A percentile compares a stretch with the other conserved stretches of the same genome.
These are phyloP conservation scores for Sterrhoptilus dennistouni DNA, from an alignment of 2,113 vertebrate genomes.

Conservation along the genomic window DNA sequence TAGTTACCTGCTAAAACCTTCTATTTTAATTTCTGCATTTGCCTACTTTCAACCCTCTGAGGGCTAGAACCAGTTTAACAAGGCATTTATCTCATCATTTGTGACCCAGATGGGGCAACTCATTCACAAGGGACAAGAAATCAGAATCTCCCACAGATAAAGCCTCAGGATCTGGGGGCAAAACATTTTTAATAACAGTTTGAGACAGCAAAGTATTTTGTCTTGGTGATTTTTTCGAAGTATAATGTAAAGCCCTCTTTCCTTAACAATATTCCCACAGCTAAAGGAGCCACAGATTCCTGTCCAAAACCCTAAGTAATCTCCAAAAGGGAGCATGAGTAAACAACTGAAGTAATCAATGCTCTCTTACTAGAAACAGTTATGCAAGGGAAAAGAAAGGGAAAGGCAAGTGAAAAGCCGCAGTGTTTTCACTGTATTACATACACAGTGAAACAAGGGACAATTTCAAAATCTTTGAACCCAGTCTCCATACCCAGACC, in stretches of 20 bases:
- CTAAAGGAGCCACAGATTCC: not conserved
- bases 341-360: not conserved
- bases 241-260: not conserved
- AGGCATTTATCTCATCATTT: conserved; percentile 42
- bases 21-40: conserved; percentile 60
- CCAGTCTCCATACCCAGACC: not conserved
- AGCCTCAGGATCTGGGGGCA: not conserved
- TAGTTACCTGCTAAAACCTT: conserved; percentile 62
- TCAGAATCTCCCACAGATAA: conserved; percentile 15
- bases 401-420: rapidly evolving
- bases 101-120: conserved; percentile 40
- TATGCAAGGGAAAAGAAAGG: not conserved
- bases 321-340: not conserved
- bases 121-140: not conserved
- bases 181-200: not conserved
- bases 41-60: conserved; percentile 63
- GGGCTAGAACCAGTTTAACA: conserved; percentile 52
- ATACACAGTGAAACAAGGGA: not conserved
- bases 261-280: not conserved
- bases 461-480: not conserved
- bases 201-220: not conserved
- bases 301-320: not conserved
- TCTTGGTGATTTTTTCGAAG: not conserved
- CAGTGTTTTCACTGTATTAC: not conserved
- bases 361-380: not conserved